Base-by-base conservation (phyloP, 2,888 invertebrate genomes). In the Drosophila basisetae region DNA sequence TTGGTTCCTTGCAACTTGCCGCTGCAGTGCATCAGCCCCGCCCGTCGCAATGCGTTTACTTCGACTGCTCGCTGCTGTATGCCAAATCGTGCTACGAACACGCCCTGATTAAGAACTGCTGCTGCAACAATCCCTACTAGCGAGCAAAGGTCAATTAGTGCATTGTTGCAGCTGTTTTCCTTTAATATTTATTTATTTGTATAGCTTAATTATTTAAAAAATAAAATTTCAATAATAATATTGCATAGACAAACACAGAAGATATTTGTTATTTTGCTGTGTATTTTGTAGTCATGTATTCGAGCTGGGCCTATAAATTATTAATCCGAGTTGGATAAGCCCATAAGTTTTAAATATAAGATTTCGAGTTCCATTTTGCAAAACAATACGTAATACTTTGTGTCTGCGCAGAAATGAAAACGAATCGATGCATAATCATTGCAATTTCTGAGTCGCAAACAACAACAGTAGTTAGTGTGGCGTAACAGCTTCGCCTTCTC, bases 31-130 rank as follows among this genome's bases (percentile, higher is more conserved):
- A 43, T 7, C 58, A 77, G 52, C 33, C 72, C 52, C 71, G 76
- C 13, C 94, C 89, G 1, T 88, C 84, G 16, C 90, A 95, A 82
- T 96, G 96, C 91, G 94, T 94, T 70, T 95, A 94, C 82, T 94
- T 95, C 0, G 95, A 96, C 92, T 97, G 97, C 93, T 95, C 95
- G 83, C 96, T 95, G 92, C 94, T 97, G 4, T 95, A 96, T 91
- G 95, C 97, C 49, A 97, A 96, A 92, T 95, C 95, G 25, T 97
- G 97, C 90, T 94, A 95, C 66, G 97, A 97, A 88, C 96, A 96
- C 91, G 93, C 95, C 77, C 94, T 97, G 60, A 96, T 97, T 81
- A 95, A 96, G 16, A 95, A 94, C 73, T 97, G 97, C 91, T 97
- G 97, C 91, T 97, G 97, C 88, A 94, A 95, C 52, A 95, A 95